phyloP scores from a whole-genome alignment of 2,888 invertebrate species.

The Brenthis daphne region DNA sequence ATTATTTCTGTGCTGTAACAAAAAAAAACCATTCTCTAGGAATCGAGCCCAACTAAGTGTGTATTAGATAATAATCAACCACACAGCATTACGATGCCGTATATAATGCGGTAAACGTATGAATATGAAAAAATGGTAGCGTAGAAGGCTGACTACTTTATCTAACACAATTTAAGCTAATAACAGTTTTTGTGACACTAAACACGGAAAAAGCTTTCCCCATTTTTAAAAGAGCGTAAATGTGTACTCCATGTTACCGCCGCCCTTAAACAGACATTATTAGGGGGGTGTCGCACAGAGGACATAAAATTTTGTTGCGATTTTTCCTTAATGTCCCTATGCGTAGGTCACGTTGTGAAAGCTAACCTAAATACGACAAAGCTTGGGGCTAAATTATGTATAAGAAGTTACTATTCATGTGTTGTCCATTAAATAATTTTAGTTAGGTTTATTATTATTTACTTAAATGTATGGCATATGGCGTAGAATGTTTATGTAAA shows the following conservation, averaged over 20 bases:
- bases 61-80: no score
- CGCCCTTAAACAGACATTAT: slow-evolving; percentile 82
- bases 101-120: neutral
- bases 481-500: no score
- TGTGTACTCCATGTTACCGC: slow-evolving; percentile 79
- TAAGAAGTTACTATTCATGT: neutral
- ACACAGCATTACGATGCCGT: no score
- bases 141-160: slow-evolving; percentile 40
- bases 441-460: no score
- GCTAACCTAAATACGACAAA: slow-evolving; percentile 51
- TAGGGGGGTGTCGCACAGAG: slow-evolving; percentile 71
- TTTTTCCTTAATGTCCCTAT: slow-evolving; percentile 72
- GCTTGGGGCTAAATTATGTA: slow-evolving; percentile 31
- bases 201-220: slow-evolving; percentile 81
- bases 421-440: no score
- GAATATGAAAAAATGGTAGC: slow-evolving; percentile 23
- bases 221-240: slow-evolving; percentile 80
- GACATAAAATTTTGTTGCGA: slow-evolving; percentile 79
- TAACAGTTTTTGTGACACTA: slow-evolving; percentile 82
- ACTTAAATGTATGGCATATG: no score
- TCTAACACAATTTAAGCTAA: slow-evolving; percentile 76
- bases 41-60: no score
- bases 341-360: slow-evolving; percentile 72
- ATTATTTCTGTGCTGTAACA: no score
- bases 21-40: neutral